Percentiles rank a stretch among this genome's conserved stretches.
Evolutionary conservation across 2,113 vertebrate species (phyloP).

Genomic region (Festucalex cinctus): DNA sequence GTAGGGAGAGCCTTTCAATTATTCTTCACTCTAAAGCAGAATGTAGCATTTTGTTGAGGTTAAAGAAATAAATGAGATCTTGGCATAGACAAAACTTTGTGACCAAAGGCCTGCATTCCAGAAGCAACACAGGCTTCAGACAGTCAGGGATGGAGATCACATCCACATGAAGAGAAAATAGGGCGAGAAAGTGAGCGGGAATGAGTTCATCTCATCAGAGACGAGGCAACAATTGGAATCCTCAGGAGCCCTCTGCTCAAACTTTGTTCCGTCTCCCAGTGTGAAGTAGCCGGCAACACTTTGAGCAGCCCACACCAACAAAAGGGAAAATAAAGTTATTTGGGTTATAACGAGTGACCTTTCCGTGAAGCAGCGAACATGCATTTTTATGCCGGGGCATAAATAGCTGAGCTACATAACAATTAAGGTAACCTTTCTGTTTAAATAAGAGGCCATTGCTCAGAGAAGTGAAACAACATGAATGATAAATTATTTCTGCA

Average conservation of each 20-base stretch:
- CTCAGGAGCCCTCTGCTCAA: slow-evolving; percentile 47
- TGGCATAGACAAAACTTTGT: background rate
- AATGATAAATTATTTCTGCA: slow-evolving; percentile 82
- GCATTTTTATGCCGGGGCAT: slow-evolving; percentile 73
- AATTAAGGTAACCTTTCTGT: slow-evolving; percentile 78
- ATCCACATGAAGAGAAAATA: slow-evolving; percentile 3
- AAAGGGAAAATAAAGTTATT: slow-evolving; percentile 57
- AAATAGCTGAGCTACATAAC: slow-evolving; percentile 77
- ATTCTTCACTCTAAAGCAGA: background rate
- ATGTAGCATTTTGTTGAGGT: background rate
- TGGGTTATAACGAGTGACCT: slow-evolving; percentile 77
- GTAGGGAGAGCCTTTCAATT: background rate
- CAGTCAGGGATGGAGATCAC: background rate
- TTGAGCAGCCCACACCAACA: slow-evolving; percentile 38
- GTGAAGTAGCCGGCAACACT: slow-evolving; percentile 61
- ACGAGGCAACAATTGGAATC: slow-evolving; percentile 36
- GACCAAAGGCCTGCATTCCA: background rate
- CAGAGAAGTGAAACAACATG: slow-evolving; percentile 72
- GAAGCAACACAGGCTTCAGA: background rate
- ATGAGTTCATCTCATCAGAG: slow-evolving; percentile 42
- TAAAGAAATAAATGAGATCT: background rate
- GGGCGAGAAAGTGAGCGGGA: slow-evolving; percentile 13
- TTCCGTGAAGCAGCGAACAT: slow-evolving; percentile 72
- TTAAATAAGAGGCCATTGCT: slow-evolving; percentile 77
- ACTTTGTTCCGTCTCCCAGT: slow-evolving; percentile 49